Evolutionary conservation across 2,888 invertebrate genomes (phyloP), one percentile per base, ranked within the genome.

Genomic region (Rotaria magnacalcarata): DNA sequence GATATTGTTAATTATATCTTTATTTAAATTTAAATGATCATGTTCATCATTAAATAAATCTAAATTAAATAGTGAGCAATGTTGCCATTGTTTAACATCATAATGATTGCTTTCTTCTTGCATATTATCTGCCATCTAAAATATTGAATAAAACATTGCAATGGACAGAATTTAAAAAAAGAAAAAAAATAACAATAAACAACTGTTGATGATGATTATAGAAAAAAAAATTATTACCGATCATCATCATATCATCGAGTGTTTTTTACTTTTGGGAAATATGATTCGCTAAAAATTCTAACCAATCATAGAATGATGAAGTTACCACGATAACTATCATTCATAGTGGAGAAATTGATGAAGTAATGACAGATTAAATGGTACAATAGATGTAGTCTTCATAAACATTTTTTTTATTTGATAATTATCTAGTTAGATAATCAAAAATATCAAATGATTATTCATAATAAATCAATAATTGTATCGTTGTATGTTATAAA

Each of bases 11-110:
- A 75, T 47, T 21, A 24, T 41, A 75, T 47, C 19, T 47, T 41
- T 21, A 19, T 41, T 24, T 10, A 75, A 1, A 43, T 75, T 24
- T 21, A 47, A 8, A 19, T 43, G 5, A 24, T 75, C 19, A 43
- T 47, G 75, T 24, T 75, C 75, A 75, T 75, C 75, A 47, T 43
- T 47, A 24, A 75, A 43, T 75, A 75, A 75, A 75, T 75, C 75
- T 24, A 75, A 75, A 24, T 75, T 75, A 43, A 75, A 75, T 75
- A 75, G 43, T 19, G 75, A 75, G 24, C 75, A 75, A 24, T 75
- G 75, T 43, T 75, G 75, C 75, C 75, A 43, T 43, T 75, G 60
- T 27, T 60, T 60, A 11, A 60, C 16, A 60, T 60, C 60, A n/a
- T 60, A 27, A 60, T 60, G 60, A 60, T 60, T 11, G 8, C n/a